Base-by-base conservation (phyloP, 1,140 invertebrate species). In the Pogonognathellus flavescens region DNA sequence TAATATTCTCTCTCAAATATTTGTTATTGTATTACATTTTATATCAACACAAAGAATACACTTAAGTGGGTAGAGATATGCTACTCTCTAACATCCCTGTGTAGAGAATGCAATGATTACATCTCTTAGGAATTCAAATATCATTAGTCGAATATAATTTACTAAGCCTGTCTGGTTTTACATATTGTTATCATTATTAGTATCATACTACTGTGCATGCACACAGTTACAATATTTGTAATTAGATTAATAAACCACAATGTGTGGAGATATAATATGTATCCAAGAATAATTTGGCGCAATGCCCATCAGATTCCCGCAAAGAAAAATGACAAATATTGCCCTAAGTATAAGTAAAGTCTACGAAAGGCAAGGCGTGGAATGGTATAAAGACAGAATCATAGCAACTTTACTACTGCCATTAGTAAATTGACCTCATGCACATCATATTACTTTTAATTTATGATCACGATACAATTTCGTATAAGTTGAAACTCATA, bases 381-480 rank as follows among this genome's bases (percentile, higher is more conserved):
- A 62, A 22, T 5, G 14, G 20, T 66, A 8, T 62, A 76, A 76
- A 76, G 14, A 70, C 70, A 16, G n/a, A 76, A 76, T 76, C 13
- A 76, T 49, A 76, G 11, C 11, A 57, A 57, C 1, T 49, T 49
- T 76, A 76, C 41, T 50, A 6, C 70, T 76, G 70, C 25, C 49
- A 76, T 76, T 76, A 76, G 41, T n/a, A 76, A n/a, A 76, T 76
- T 76, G 70, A 76, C 70, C 70, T 76, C 70, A 49, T 76, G 10
- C 25, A 76, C 25, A 16, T 76, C 70, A 50, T 49, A 76, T 76
- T 76, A 76, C 4, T 31, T 22, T 49, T 9, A 76, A 76, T 25
- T 70, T 20, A 13, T 16, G 31, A 57, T 57, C 53, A 57, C 53
- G 53, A 57, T 57, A 57, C 53, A 57, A 13, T 14, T 57, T 57